phyloP scores from a whole-genome alignment of 2,888 invertebrate genomes.

The Plebejus anna region DNA sequence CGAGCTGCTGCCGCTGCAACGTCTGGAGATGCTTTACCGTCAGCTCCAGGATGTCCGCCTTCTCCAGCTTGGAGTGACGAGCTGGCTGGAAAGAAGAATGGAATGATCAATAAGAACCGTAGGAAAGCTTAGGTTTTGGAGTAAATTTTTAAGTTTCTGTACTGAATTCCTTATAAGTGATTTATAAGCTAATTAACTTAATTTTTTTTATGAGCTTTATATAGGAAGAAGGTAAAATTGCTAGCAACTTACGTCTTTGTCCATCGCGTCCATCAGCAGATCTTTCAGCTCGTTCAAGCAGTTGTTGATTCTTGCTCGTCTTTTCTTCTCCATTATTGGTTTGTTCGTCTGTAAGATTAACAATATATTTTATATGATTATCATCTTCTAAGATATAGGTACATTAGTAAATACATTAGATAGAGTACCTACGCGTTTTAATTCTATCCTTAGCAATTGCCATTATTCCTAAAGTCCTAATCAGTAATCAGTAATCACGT shows the following conservation, averaged over 20 bases:
- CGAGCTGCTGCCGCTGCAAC: constrained; percentile 91
- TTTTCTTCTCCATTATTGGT: constrained; percentile 95
- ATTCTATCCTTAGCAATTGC: too few relatives aligned
- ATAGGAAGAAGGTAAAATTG: background rate
- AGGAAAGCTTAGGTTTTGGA: background rate
- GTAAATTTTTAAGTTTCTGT: background rate
- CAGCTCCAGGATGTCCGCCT: constrained; percentile 97
- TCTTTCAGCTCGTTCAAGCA: constrained; percentile 93
- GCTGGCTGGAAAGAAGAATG: constrained; percentile 84
- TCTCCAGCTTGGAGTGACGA: constrained; percentile 95
- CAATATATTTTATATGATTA: constrained; percentile 34
- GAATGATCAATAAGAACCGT: background rate
- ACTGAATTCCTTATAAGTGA: too few relatives aligned
- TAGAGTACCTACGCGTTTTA: too few relatives aligned
- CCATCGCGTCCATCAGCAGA: constrained; percentile 89
- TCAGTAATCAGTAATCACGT: too few relatives aligned
- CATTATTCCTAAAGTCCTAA: too few relatives aligned
- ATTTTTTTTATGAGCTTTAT: background rate
- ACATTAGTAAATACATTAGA: too few relatives aligned
- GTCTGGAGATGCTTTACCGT: constrained; percentile 95
- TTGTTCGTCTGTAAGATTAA: constrained; percentile 88
- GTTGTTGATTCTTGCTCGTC: constrained; percentile 93
- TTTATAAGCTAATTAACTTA: too few relatives aligned
- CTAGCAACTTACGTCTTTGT: constrained; percentile 90
- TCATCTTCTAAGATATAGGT: too few relatives aligned